These are phyloP conservation scores for Clepsis dumicolana DNA, from an alignment of 2,888 invertebrate species.

Conservation along the genomic window DNA sequence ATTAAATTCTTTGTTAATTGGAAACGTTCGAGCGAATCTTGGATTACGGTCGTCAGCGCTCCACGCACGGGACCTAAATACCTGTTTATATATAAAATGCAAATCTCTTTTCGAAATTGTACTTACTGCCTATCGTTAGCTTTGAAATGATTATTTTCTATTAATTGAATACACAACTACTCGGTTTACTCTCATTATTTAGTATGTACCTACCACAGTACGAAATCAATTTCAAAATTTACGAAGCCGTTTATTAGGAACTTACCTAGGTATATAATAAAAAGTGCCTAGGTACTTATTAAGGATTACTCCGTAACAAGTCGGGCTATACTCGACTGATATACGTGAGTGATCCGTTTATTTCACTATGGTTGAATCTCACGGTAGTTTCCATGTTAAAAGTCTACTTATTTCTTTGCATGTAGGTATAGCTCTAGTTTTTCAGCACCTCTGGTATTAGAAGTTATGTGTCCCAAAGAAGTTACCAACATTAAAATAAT, in stretches of 20 bases:
- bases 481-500: no score
- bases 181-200: background rate
- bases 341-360: no score
- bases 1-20: constrained; percentile 42
- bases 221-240: background rate
- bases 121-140: constrained; percentile 13
- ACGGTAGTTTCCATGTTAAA: no score
- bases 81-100: constrained; percentile 20
- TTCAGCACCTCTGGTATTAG: no score
- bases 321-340: no score
- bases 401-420: no score
- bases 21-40: constrained; percentile 16
- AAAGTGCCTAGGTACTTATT: no score
- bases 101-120: constrained; percentile 17
- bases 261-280: no score
- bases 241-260: background rate
- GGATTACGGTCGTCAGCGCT: constrained; percentile 3
- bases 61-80: background rate
- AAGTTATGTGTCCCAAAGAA: no score
- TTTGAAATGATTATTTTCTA: background rate
- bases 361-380: no score
- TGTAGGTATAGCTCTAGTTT: no score
- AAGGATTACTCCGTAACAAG: no score
- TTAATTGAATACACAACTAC: background rate
- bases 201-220: background rate